These are phyloP conservation scores for Phrynocephalus versicolor DNA, from an alignment of 2,113 vertebrate genomes.

Conservation along the genomic window DNA sequence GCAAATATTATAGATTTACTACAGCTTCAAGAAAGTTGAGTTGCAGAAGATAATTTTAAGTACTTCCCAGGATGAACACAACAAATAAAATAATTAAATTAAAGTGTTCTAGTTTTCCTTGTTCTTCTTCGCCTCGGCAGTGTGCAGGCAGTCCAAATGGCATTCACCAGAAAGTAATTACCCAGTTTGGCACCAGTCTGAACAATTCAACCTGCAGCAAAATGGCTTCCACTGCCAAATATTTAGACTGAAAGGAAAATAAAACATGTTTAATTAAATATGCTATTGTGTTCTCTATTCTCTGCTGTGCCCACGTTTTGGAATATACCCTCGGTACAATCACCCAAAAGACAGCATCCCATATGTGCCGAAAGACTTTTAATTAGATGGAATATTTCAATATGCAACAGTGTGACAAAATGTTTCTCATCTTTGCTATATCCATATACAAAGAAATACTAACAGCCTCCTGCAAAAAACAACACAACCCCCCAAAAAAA, in stretches of 20 bases:
- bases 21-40: background rate
- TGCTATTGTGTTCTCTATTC: conserved; percentile 10
- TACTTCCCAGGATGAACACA: background rate
- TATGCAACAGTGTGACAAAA: conserved; percentile 26
- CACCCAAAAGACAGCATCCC: background rate
- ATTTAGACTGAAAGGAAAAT: conserved; percentile 24
- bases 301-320: conserved; percentile 22
- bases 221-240: conserved; percentile 1
- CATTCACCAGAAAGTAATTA: conserved; percentile 11
- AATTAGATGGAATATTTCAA: conserved; percentile 14
- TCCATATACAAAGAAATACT: conserved; percentile 18
- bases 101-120: background rate
- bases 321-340: background rate
- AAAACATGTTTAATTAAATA: conserved; percentile 20
- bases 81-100: conserved; percentile 9
- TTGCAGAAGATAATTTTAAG: background rate
- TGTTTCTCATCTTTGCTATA: conserved; percentile 39
- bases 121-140: background rate
- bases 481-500: background rate
- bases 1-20: background rate
- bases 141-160: conserved; percentile 2
- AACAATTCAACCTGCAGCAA: conserved; percentile 14
- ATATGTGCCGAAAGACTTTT: conserved; percentile 23
- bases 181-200: background rate
- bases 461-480: background rate